A percentile compares a stretch with the other conserved stretches of the same genome.
Conservation (phyloP, 2,113 vertebrate species). For the Origma solitaria region DNA sequence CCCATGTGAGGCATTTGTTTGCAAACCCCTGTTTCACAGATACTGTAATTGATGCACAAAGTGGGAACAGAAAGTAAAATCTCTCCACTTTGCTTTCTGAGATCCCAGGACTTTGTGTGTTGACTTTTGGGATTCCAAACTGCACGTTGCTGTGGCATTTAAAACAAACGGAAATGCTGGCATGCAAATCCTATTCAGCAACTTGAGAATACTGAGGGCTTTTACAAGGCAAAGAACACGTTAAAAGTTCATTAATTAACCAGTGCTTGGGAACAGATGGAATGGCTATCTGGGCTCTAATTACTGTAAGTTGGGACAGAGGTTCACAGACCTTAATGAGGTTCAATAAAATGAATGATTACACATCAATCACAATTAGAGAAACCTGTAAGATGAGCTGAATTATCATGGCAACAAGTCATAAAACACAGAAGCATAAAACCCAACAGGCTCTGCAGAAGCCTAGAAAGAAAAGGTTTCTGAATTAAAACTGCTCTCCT, state of each 20-base stretch:
- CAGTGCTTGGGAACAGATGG: slow-evolving; percentile 92
- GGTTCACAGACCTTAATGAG: slow-evolving; percentile 79
- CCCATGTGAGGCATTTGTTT: not conserved
- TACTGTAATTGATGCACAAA: not conserved
- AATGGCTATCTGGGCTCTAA: slow-evolving; percentile 90
- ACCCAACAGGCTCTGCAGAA: not conserved
- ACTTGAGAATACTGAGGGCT: slow-evolving; percentile 81
- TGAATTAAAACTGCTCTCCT: not conserved
- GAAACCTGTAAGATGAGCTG: slow-evolving; percentile 70
- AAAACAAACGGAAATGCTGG: slow-evolving; percentile 69
- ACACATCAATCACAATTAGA: slow-evolving; percentile 79
- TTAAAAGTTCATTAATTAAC: slow-evolving; percentile 99
- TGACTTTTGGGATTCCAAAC: slow-evolving; percentile 69
- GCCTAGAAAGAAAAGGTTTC: not conserved
- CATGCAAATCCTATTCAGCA: slow-evolving; percentile 81
- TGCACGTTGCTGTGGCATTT: slow-evolving; percentile 69
- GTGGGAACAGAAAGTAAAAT: not conserved
- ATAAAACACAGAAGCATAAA: slow-evolving; percentile 69
- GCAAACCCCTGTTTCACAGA: not conserved
- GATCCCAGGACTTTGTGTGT: slow-evolving; percentile 1
- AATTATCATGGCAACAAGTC: slow-evolving; percentile 73
- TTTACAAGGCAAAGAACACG: slow-evolving; percentile 78
- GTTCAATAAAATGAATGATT: slow-evolving; percentile 82
- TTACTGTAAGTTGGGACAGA: slow-evolving; percentile 86
- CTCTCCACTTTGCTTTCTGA: not conserved